Percentiles rank a stretch among this genome's conserved stretches.
phyloP scores from a whole-genome alignment of 2,113 vertebrate species.

The Natator depressus region DNA sequence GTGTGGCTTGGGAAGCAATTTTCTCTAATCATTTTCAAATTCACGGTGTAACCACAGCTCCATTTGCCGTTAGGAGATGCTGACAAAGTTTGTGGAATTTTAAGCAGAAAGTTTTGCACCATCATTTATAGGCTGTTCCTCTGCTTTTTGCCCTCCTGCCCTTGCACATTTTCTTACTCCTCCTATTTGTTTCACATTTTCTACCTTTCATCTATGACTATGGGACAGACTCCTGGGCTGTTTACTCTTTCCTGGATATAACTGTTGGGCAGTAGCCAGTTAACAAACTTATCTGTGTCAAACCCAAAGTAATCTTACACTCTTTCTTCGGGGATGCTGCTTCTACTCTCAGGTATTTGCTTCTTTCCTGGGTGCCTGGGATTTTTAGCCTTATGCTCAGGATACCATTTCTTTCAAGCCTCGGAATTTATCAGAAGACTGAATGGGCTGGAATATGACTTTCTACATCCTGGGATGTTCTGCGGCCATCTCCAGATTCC shows the following conservation, averaged over 20 bases:
- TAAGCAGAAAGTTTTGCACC: neutral
- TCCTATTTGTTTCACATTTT: neutral
- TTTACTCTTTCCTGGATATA: neutral
- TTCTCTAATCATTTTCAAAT: constrained; percentile 5
- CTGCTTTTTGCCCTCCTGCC: neutral
- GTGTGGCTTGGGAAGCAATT: neutral
- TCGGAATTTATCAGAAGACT: neutral
- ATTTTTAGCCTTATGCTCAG: neutral
- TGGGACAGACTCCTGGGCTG: neutral
- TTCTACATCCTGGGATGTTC: neutral
- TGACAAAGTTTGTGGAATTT: neutral
- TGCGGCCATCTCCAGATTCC: neutral
- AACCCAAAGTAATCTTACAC: neutral
- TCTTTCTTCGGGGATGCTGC: neutral
- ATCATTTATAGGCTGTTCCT: accelerated
- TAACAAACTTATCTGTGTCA: neutral
- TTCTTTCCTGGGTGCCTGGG: neutral
- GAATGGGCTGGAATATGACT: neutral
- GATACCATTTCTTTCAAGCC: neutral
- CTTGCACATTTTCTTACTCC: neutral
- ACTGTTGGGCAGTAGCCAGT: neutral
- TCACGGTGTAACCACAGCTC: neutral
- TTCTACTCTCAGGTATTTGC: neutral
- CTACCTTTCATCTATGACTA: neutral
- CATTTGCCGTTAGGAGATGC: neutral